Conservation (phyloP, 2,113 vertebrate genomes). For the Nycticryphes semicollaris region DNA sequence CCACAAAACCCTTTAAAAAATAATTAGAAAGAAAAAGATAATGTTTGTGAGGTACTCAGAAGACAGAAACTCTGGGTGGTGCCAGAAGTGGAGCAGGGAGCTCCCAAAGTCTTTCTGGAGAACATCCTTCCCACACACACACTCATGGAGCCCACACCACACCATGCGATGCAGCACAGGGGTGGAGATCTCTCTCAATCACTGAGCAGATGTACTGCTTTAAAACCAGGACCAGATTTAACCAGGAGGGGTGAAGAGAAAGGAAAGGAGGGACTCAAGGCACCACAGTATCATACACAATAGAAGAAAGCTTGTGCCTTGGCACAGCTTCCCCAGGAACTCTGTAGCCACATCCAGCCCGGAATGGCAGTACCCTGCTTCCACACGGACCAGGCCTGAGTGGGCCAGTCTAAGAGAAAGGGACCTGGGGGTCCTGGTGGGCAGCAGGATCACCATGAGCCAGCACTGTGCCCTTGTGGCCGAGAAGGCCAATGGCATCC, state of each 20-base stretch:
- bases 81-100: neutral
- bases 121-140: rapidly evolving
- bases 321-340: neutral
- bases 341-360: neutral
- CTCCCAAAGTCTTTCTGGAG: neutral
- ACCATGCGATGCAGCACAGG: rapidly evolving
- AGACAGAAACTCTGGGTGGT: neutral
- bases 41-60: neutral
- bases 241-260: neutral
- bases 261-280: neutral
- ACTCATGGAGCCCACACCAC: rapidly evolving
- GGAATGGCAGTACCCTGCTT: neutral
- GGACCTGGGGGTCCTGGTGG: too few species aligned
- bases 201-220: neutral
- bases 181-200: neutral
- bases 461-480: too few species aligned
- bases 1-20: neutral
- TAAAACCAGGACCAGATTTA: neutral
- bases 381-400: neutral
- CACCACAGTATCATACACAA: too few species aligned
- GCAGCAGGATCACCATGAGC: too few species aligned
- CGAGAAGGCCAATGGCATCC: too few species aligned
- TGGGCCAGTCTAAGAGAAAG: neutral
- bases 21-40: neutral
- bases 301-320: neutral